phyloP scores from a whole-genome alignment of 64 coral and sea anemone species.

The Actinia equina region DNA sequence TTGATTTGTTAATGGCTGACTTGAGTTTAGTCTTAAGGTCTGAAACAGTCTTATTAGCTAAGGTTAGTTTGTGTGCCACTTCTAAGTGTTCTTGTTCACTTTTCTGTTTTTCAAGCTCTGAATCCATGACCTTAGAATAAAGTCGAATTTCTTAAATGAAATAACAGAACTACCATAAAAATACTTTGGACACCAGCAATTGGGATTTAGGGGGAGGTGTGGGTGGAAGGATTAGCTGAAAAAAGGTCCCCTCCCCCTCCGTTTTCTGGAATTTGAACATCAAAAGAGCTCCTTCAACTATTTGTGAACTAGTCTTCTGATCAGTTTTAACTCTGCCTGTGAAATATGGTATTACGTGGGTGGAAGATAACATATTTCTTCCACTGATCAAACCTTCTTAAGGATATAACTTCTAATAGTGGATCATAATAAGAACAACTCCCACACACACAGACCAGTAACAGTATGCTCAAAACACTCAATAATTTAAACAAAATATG shows the following conservation, averaged over 20 bases:
- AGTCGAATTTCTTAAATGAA: neutral
- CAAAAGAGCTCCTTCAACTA: too few species aligned
- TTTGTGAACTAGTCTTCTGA: too few species aligned
- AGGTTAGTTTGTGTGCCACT: slow-evolving; percentile 58
- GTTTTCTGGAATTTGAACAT: too few species aligned
- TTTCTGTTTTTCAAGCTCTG: slow-evolving; percentile 65
- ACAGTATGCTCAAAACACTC: neutral
- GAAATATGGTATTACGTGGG: too few species aligned
- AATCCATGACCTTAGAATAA: slow-evolving; percentile 68
- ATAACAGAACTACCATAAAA: neutral
- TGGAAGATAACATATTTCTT: too few species aligned
- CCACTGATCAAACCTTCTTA: neutral
- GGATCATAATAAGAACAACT: neutral
- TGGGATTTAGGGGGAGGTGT: too few species aligned
- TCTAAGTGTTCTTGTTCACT: slow-evolving; percentile 65
- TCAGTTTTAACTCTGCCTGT: too few species aligned
- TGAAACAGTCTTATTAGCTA: slow-evolving; percentile 58
- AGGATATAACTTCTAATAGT: neutral
- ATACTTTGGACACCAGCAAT: too few species aligned
- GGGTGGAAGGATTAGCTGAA: neutral
- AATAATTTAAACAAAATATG: neutral
- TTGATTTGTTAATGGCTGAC: slow-evolving; percentile 82
- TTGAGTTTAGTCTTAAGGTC: slow-evolving; percentile 75
- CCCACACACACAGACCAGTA: neutral
- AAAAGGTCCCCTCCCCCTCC: neutral